phyloP scores from a whole-genome alignment of 2,888 invertebrate species.

The Myathropa florea region DNA sequence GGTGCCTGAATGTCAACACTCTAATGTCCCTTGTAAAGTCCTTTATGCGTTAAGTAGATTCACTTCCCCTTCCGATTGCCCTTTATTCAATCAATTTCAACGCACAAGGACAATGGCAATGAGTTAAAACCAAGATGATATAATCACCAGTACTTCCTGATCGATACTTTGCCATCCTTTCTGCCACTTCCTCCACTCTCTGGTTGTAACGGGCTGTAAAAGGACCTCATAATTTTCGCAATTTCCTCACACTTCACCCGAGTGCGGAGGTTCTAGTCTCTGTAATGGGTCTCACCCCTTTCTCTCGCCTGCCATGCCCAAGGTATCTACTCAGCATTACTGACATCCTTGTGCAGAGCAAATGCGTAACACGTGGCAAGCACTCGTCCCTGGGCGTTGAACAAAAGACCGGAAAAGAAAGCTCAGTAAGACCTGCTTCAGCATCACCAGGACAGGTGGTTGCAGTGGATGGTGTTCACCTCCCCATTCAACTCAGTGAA shows the following conservation, averaged over 20 bases:
- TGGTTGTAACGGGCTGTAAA: not conserved
- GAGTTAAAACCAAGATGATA: constrained; percentile 8
- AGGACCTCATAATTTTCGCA: constrained; percentile 17
- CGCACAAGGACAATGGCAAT: not conserved
- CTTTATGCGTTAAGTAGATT: not conserved
- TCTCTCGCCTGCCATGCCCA: not conserved
- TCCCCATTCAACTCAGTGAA: too few species aligned
- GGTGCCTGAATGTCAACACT: not conserved
- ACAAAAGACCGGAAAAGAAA: not conserved
- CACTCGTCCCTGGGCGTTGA: not conserved
- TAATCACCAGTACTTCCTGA: not conserved
- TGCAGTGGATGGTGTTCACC: not conserved
- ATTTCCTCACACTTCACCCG: not conserved
- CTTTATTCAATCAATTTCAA: not conserved
- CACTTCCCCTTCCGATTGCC: not conserved
- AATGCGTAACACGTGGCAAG: constrained; percentile 36
- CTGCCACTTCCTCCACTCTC: not conserved
- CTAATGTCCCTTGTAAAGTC: too few species aligned
- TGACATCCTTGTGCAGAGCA: not conserved
- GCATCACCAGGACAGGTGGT: constrained; percentile 14
- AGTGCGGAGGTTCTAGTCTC: not conserved
- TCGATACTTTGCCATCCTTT: not conserved
- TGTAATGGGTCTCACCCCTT: not conserved
- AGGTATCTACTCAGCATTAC: too few species aligned
- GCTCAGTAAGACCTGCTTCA: not conserved